Base-by-base conservation (phyloP, 2,888 invertebrate genomes). In the Leuctra nigra region DNA sequence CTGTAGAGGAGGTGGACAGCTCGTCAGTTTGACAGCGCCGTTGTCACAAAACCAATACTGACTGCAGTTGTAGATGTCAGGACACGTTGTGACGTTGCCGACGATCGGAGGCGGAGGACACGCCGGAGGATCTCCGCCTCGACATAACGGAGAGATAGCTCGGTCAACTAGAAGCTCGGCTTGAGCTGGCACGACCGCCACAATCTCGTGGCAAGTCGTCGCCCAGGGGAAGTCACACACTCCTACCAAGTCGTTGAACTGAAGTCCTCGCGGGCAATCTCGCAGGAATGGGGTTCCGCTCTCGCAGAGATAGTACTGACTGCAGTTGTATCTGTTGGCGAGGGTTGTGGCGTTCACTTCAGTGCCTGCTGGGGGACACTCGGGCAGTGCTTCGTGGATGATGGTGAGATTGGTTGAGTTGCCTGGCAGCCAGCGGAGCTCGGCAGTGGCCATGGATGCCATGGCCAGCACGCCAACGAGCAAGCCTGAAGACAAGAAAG, bases 401-500 rank as follows among this genome's bases (percentile, higher is more conserved):
- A 11, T 6, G 11, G 11, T 29, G 29, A 11, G 6, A 29, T 29
- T 29, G 29, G 6, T 29, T 29, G 29, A 11, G 11, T 11, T 29
- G 6, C 11, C 29, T 11, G 11, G 11, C 11, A 11, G 29, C 7
- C 29, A 29, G 7, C 11, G 7, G 29, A 7, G 11, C 29, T 29
- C 7, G 29, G 29, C 29, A 6, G 29, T 29, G 6, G 29, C 29
- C 29, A 29, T 6, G 29, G 29, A 6, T 7, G 11, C 6, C 11
- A 11, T 29, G 6, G 29, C 29, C 29, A 29, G 6, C 7, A 29
- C 29, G 11, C 29, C 11, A 11, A 29, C 29, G 7, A 29, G 29
- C 29, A 29, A 29, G 11, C 29, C 29, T 29, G 29, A 11, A 7
- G 29, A 29, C 6, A 4, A 79, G 79, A 65, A 79, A n/a, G n/a